These are phyloP conservation scores for Sitophilus oryzae DNA, from an alignment of 1,140 invertebrate genomes.

Conservation along the genomic window DNA sequence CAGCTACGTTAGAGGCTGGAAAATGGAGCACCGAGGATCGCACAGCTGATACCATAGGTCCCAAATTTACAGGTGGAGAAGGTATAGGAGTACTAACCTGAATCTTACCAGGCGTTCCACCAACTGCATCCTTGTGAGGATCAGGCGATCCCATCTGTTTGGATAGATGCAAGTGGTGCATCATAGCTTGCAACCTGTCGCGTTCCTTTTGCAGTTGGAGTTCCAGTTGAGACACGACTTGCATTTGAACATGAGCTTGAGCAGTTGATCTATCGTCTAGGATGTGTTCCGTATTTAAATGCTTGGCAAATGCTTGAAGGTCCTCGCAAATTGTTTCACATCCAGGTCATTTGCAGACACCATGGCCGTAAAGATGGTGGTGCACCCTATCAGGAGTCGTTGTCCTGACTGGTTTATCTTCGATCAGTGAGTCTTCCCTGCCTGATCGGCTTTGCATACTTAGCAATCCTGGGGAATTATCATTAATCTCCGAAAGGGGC, in stretches of 20 bases:
- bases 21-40: constrained; percentile 42
- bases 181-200: constrained; percentile 92
- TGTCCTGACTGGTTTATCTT: constrained; percentile 35
- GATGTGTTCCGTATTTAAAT: constrained; percentile 87
- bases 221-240: constrained; percentile 93
- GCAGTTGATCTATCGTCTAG: constrained; percentile 92
- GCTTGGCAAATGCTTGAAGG: constrained; percentile 83
- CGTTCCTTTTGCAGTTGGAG: constrained; percentile 89
- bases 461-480: constrained; percentile 25
- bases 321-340: constrained; percentile 91
- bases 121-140: constrained; percentile 47
- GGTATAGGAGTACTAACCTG: constrained; percentile 32
- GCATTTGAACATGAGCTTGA: constrained; percentile 94
- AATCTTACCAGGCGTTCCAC: constrained; percentile 27
- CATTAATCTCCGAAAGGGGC: constrained; percentile 17
- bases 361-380: constrained; percentile 85
- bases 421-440: constrained; percentile 27
- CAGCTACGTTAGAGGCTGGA: constrained; percentile 53
- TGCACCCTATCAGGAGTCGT: constrained; percentile 49
- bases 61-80: constrained; percentile 53
- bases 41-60: constrained; percentile 54
- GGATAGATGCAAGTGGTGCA: constrained; percentile 91
- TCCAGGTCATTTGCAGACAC: constrained; percentile 94
- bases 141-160: constrained; percentile 61
- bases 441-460: constrained; percentile 24